These are phyloP conservation scores for Coelopa pilipes DNA, from an alignment of 2,888 invertebrate species.

Conservation along the genomic window DNA sequence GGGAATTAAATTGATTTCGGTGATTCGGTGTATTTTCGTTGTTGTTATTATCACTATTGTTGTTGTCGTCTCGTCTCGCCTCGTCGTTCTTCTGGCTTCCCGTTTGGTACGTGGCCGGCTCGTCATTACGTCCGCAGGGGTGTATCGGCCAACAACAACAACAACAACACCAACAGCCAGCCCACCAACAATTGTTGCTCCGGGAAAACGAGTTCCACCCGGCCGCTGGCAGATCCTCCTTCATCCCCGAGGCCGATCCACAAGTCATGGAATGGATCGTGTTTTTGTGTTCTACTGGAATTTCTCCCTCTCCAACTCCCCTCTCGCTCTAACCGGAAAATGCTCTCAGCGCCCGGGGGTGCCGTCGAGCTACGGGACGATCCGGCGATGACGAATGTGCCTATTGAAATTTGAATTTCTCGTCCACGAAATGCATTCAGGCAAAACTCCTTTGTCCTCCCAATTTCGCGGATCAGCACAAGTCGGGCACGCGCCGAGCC, in stretches of 20 bases:
- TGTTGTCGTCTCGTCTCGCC: no score
- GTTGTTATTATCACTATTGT: no score
- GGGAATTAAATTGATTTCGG: slow-evolving; percentile 31
- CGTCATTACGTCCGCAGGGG: slow-evolving; percentile 33
- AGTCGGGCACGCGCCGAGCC: slow-evolving; percentile 47
- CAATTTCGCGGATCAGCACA: slow-evolving; percentile 45
- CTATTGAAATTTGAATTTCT: slow-evolving; percentile 3
- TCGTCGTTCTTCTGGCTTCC: not conserved
- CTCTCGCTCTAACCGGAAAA: not conserved
- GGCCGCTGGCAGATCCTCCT: not conserved
- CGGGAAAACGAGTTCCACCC: not conserved
- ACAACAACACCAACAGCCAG: slow-evolving; percentile 14
- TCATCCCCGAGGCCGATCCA: not conserved
- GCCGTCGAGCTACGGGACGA: not conserved
- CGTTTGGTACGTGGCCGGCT: slow-evolving; percentile 29
- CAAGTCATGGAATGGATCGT: slow-evolving; percentile 15
- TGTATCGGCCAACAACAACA: slow-evolving; percentile 12
- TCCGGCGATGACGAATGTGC: not conserved
- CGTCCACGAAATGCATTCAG: slow-evolving; percentile 41
- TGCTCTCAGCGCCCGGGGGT: not conserved
- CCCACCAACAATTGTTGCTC: slow-evolving; percentile 27
- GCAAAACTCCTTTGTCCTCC: slow-evolving; percentile 46
- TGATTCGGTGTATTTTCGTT: slow-evolving; percentile 20
- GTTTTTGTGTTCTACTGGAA: slow-evolving; percentile 12
- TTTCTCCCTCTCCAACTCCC: not conserved